Conservation (phyloP, 2,888 invertebrate species). For the Macrophya alboannulata region DNA sequence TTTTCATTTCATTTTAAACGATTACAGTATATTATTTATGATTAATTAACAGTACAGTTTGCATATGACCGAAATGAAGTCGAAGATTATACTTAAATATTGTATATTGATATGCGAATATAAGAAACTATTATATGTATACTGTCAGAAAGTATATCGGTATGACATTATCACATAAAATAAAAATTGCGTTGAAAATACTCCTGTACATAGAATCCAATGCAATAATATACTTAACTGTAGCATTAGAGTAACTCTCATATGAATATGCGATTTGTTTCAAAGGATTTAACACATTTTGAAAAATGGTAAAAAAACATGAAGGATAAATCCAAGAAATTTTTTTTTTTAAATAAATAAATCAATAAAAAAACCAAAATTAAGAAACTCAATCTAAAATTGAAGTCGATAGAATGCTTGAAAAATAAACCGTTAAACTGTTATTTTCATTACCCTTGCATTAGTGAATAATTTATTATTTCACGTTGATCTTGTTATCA, state of each 20-base stretch:
- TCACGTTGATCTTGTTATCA: neutral
- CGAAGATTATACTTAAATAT: neutral
- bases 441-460: neutral
- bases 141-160: neutral
- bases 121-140: neutral
- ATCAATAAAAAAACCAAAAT: neutral
- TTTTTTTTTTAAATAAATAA: neutral
- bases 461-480: neutral
- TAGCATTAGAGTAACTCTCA: neutral
- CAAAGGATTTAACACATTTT: neutral
- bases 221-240: neutral
- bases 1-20: neutral
- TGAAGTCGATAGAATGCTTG: neutral
- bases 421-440: neutral
- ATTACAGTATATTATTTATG: neutral
- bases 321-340: neutral
- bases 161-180: neutral
- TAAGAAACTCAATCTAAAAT: neutral
- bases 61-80: neutral
- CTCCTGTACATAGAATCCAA: constrained; percentile 8
- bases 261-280: neutral
- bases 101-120: constrained; percentile 3
- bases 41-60: neutral
- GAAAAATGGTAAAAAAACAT: neutral
- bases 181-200: neutral